These are phyloP conservation scores for Malurus elegans DNA, from an alignment of 2,113 vertebrate species.

Conservation along the genomic window DNA sequence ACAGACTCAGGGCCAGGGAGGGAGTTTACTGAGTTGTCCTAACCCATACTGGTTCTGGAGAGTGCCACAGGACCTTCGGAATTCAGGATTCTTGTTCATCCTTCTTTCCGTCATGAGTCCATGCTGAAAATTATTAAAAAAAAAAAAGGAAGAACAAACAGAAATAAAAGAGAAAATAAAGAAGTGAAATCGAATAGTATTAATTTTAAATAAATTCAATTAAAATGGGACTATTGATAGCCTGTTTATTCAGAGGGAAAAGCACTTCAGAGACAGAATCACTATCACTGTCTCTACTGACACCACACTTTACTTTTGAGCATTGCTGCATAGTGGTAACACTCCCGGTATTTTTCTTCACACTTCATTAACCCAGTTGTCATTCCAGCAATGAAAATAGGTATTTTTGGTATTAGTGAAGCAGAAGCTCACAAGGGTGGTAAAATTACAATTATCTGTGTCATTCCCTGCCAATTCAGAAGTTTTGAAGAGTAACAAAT, in stretches of 20 bases:
- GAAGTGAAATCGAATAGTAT: background rate
- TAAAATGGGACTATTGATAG: background rate
- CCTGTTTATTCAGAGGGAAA: background rate
- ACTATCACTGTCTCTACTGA: background rate
- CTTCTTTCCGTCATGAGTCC: background rate
- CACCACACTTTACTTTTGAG: background rate
- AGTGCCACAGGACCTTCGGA: fast-evolving
- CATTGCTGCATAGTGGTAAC: background rate
- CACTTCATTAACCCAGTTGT: background rate
- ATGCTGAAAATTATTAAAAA: background rate
- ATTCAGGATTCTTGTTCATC: background rate
- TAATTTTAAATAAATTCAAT: background rate
- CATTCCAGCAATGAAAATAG: background rate
- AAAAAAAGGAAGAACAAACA: background rate
- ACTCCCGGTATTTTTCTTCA: background rate
- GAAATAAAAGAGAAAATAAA: background rate
- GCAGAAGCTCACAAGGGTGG: background rate
- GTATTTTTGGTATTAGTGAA: background rate
- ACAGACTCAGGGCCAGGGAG: fast-evolving
- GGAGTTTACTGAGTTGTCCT: background rate
- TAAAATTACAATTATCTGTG: background rate
- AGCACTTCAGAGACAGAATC: background rate
- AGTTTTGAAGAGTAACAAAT: background rate
- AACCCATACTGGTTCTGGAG: background rate
- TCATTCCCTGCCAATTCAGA: background rate